Percentiles rank a stretch among this genome's conserved stretches.
These are phyloP conservation scores for Volucella zonaria DNA, from an alignment of 2,888 invertebrate genomes.

Conservation along the genomic window DNA sequence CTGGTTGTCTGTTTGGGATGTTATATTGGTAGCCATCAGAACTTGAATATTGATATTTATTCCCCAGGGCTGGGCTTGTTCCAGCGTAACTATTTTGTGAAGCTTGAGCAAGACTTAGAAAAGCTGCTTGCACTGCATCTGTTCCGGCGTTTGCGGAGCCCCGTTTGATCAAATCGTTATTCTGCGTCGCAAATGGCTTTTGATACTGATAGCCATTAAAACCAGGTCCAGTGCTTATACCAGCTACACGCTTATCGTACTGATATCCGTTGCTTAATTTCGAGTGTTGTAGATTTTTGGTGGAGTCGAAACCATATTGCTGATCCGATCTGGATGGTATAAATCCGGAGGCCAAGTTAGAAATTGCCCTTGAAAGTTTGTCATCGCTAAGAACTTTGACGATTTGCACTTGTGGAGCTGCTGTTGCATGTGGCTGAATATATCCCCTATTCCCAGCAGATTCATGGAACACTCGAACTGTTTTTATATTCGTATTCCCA, in stretches of 20 bases:
- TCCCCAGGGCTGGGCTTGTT: too few relatives aligned
- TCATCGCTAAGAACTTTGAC: background rate
- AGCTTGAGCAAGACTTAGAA: background rate
- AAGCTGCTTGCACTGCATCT: too few relatives aligned
- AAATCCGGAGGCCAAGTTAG: too few relatives aligned
- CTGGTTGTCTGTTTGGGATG: background rate
- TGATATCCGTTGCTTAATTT: constrained; percentile 1
- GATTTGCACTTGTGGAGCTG: background rate
- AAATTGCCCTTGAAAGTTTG: background rate
- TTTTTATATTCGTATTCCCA: background rate
- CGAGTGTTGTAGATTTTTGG: background rate
- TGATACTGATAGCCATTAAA: background rate
- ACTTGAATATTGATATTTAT: too few relatives aligned
- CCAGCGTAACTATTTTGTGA: background rate
- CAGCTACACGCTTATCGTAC: background rate
- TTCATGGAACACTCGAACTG: constrained; percentile 30
- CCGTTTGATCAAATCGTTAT: too few relatives aligned
- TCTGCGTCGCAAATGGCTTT: too few relatives aligned
- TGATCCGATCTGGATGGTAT: too few relatives aligned
- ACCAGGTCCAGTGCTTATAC: background rate
- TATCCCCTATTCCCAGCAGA: constrained; percentile 26
- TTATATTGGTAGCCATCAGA: too few relatives aligned
- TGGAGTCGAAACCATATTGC: too few relatives aligned
- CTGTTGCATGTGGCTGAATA: constrained; percentile 3
- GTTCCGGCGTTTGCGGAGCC: too few relatives aligned